Percentiles rank a stretch among this genome's conserved stretches.
phyloP scores from a whole-genome alignment of 2,113 vertebrate genomes.

The Thinocorus orbignyianus region DNA sequence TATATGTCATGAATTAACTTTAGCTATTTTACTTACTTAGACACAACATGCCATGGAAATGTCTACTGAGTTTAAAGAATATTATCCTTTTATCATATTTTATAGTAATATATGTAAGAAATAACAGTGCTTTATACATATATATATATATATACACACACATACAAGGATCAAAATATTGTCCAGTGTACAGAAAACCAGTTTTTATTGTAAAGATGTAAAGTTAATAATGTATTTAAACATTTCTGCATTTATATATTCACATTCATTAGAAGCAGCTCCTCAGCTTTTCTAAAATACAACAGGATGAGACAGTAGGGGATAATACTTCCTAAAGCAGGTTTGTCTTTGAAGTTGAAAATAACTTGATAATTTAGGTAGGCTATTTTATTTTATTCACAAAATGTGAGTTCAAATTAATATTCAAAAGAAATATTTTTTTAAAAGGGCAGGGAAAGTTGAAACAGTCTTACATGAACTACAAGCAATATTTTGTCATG shows the following conservation, averaged over 20 bases:
- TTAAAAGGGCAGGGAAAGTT: not conserved
- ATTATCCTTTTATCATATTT: not conserved
- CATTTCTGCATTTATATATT: not conserved
- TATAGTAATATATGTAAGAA: not conserved
- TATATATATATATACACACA: no score
- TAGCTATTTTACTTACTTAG: not conserved
- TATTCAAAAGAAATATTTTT: not conserved
- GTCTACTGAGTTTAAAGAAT: not conserved
- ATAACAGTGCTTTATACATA: not conserved
- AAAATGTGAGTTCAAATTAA: not conserved
- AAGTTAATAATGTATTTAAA: not conserved
- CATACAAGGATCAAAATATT: not conserved
- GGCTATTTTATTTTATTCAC: not conserved
- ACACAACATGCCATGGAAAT: no score
- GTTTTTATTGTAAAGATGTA: not conserved
- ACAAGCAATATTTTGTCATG: not conserved
- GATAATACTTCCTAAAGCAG: not conserved
- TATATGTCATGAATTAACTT: not conserved
- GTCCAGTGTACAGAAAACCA: not conserved
- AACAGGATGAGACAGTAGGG: not conserved
- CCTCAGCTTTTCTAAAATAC: not conserved
- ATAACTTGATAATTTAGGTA: not conserved
- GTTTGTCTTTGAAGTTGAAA: not conserved
- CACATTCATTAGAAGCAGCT: not conserved
- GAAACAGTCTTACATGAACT: not conserved